These are phyloP conservation scores for Apodemus sylvaticus DNA, from an alignment of 2,113 vertebrate species.

Conservation along the genomic window DNA sequence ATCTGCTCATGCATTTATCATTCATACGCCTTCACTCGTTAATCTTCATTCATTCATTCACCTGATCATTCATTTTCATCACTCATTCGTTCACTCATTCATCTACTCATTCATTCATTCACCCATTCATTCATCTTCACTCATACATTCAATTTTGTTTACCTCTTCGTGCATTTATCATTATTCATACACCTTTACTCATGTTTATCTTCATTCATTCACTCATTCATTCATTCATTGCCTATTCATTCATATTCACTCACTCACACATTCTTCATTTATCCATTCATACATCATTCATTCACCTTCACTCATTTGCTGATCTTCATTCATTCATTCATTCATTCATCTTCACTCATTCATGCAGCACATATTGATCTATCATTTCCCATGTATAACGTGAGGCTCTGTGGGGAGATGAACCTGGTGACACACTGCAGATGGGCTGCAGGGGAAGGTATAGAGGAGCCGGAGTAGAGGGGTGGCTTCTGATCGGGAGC, in stretches of 20 bases:
- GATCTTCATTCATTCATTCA: background rate
- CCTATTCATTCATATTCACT: background rate
- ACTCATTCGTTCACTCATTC: too few relatives aligned
- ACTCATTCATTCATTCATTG: background rate
- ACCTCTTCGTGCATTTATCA: too few relatives aligned
- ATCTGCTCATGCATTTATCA: too few relatives aligned
- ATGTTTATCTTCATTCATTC: too few relatives aligned
- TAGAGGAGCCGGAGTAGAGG: rapidly evolving
- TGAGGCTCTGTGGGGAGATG: background rate
- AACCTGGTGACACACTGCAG: rapidly evolving
- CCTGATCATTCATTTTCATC: background rate
- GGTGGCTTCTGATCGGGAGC: background rate
- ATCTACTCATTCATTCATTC: too few relatives aligned
- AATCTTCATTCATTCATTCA: too few relatives aligned
- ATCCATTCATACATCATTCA: background rate
- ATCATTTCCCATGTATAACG: rapidly evolving
- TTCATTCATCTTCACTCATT: background rate
- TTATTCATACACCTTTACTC: too few relatives aligned
- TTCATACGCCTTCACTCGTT: too few relatives aligned
- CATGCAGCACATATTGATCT: background rate
- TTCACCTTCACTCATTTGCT: background rate
- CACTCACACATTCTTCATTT: too few relatives aligned
- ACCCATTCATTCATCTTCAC: too few relatives aligned
- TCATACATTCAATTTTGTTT: too few relatives aligned
- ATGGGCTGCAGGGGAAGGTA: background rate